Base-by-base conservation (phyloP, 2,888 invertebrate species). In the Hoplodrina ambigua region DNA sequence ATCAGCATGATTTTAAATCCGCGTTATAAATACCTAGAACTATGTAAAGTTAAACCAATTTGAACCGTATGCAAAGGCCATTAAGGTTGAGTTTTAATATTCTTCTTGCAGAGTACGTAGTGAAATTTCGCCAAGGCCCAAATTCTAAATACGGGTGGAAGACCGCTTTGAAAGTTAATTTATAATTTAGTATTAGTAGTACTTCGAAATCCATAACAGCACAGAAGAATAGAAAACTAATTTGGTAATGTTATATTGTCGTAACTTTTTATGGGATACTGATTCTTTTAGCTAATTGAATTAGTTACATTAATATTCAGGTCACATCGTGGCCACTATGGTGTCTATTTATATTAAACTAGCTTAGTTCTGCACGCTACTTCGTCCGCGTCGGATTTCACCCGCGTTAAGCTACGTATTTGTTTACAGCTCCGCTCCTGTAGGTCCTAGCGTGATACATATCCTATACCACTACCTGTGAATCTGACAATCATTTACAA, bases 271-370 rank as follows among this genome's bases (percentile, higher is more conserved):
- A 54, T 4, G 33, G n/a, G 13, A 7, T 19, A 50, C 8, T 1
- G 46, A 52, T 33, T 73, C 25, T 53, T 58, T 58, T 50, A 53
- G 19, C 60, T 67, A 73, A 81, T 77, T 62, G 60, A 57, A 67
- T 64, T 17, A 53, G 19, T 46, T n/a, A 49, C 46, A 64, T 81
- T 69, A 50, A 77, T 77, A 81, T 81, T 81, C 78, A 67, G 69
- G 66, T 61, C 67, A 63, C 17, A 46, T 44, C 10, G n/a, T 8
- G 15, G 44, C 37, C 2, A 54, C 37, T 46, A 62, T 37, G 54
- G 62, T 46, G 30, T 37, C 78, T 59, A 46, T 66, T 30, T 17
- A 20, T 41, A 49, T 58, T 62, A 41, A 8, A 37, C 37, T 37
- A 37, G 37, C 37, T 37, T n/a, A n/a, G n/a, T n/a, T 5, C 7